phyloP scores from a whole-genome alignment of 2,797 vertebrate species.

The Phalanger gymnotis region DNA sequence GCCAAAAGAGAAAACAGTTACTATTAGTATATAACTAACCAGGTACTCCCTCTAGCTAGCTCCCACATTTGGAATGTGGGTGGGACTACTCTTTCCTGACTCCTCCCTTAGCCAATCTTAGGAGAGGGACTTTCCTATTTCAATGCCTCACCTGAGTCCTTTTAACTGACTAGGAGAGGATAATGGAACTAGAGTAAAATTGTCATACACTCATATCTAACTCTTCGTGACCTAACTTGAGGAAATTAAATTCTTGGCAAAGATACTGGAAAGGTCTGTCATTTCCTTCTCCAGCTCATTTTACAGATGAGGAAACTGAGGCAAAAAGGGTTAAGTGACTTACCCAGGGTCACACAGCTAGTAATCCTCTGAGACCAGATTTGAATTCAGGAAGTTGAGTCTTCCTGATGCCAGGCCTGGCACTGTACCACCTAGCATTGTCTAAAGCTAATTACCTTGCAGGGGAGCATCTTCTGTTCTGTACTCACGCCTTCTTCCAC shows the following conservation, averaged over 20 bases:
- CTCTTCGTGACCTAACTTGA: neutral
- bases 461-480: neutral
- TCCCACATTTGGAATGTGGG: no score
- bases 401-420: neutral
- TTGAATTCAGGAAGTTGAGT: neutral
- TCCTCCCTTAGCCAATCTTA: no score
- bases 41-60: neutral
- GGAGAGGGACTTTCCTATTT: neutral
- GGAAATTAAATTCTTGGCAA: neutral
- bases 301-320: neutral
- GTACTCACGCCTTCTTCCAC: neutral
- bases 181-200: neutral
- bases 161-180: neutral
- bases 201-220: neutral
- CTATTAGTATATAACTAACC: no score
- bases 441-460: neutral
- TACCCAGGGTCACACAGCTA: neutral
- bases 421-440: neutral
- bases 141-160: neutral
- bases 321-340: neutral
- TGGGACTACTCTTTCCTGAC: neutral
- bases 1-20: no score
- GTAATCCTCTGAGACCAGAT: neutral
- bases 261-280: neutral
- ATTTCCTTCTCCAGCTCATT: neutral